Evolutionary conservation across 2,113 vertebrate genomes (phyloP), one percentile per base, ranked within the genome.

Genomic region (Triplophysa rosa): DNA sequence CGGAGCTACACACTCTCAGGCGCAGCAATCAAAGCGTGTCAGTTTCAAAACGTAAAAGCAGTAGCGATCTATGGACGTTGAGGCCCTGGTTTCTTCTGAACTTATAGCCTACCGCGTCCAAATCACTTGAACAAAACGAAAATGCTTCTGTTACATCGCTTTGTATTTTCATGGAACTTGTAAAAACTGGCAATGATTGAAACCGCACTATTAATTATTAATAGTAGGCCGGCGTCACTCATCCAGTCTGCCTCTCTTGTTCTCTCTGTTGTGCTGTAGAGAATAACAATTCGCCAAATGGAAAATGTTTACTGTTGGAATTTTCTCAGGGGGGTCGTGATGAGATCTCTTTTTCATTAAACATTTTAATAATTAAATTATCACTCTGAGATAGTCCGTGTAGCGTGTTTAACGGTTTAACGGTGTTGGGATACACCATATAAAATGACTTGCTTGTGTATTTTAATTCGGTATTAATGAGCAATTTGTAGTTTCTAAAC

Each of bases 271-370:
- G 56, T 78, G 63, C 67, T 63, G 68, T 84, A 87, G 87, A 88
- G 73, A 90, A 90, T 87, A 87, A 84, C 86, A 82, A 86, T 92
- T 87, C 89, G 86, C 88, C 89, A 90, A 89, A 85, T 85, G 85
- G 88, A 89, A 64, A 86, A 89, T 86, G 91, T 88, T 92, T 89
- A 81, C 90, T 90, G 89, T 87, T 90, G 89, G 82, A 88, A 89
- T 89, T 90, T 87, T 87, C 93, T 92, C 92, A 83, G 65, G 94
- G 92, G 95, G 87, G 90, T 90, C 74, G 87, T 94, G 90, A 92
- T 90, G 90, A 92, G 90, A 91, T 93, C 87, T 93, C 88, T 93
- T 52, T 80, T 89, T 94, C 92, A 91, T 94, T 93, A 91, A 88
- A 88, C 84, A 84, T 80, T 79, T 91, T 85, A 93, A 93, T 93